These are phyloP conservation scores for Gymnarchus niloticus DNA, from an alignment of 2,113 vertebrate genomes.

Conservation along the genomic window DNA sequence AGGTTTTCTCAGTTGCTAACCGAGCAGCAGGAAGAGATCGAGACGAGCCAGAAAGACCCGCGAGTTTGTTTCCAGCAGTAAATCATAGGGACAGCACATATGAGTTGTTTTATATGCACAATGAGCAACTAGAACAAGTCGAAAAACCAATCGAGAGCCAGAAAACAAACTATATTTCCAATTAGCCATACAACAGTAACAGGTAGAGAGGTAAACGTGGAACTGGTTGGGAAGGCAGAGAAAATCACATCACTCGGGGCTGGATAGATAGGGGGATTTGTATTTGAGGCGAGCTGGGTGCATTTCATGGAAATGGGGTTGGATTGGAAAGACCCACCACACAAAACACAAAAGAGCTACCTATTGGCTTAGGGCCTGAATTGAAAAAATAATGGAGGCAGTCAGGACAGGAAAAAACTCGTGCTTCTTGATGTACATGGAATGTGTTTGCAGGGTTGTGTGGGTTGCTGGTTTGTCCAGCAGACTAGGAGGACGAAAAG, in stretches of 20 bases:
- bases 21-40: background rate
- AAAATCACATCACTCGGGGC: background rate
- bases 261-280: background rate
- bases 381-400: background rate
- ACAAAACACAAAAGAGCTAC: background rate
- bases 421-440: background rate
- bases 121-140: background rate
- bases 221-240: background rate
- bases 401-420: background rate
- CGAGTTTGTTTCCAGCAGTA: background rate
- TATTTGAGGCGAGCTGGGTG: background rate
- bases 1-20: constrained; percentile 1
- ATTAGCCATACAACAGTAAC: constrained; percentile 1
- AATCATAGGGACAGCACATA: background rate
- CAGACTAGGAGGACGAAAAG: background rate
- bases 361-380: background rate
- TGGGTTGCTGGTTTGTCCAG: background rate
- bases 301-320: background rate
- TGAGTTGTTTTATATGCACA: background rate
- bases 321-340: background rate
- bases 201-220: background rate
- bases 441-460: background rate
- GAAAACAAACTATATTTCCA: background rate
- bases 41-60: background rate
- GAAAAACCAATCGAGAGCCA: background rate